These are phyloP conservation scores for Phymatocera aterrima DNA, from an alignment of 2,888 invertebrate genomes.

Conservation along the genomic window DNA sequence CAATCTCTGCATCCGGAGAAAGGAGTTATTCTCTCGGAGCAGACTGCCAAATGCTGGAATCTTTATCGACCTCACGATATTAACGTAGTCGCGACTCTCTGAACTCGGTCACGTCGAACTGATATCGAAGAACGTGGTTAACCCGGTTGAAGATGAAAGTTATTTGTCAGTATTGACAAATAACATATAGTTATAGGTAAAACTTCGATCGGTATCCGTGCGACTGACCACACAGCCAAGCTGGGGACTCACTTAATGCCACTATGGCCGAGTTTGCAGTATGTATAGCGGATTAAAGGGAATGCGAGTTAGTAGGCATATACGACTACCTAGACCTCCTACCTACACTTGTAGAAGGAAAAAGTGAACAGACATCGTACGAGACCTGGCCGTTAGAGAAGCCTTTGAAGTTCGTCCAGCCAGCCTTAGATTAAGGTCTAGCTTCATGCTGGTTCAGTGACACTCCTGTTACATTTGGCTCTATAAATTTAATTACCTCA, in stretches of 20 bases:
- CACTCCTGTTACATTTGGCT: slow-evolving; percentile 18
- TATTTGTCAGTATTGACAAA: background rate
- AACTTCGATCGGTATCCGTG: background rate
- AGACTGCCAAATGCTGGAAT: too few species aligned
- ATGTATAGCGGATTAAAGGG: slow-evolving; percentile 19
- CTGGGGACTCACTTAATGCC: slow-evolving; percentile 13
- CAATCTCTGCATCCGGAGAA: too few species aligned
- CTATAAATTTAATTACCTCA: background rate
- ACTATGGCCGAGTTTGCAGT: slow-evolving; percentile 18
- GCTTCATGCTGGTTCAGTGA: slow-evolving; percentile 36
- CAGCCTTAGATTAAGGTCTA: slow-evolving; percentile 36
- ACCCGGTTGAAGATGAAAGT: background rate
- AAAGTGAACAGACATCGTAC: slow-evolving; percentile 20
- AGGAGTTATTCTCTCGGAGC: too few species aligned
- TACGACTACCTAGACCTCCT: background rate
- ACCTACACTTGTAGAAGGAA: background rate
- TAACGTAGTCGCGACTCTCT: too few species aligned
- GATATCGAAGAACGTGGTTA: too few species aligned
- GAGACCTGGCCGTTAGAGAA: slow-evolving; percentile 31
- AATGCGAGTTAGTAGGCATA: background rate
- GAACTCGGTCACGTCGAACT: background rate
- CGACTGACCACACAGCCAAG: background rate
- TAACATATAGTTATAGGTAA: background rate
- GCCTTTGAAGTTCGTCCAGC: slow-evolving; percentile 33
- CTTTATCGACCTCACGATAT: too few species aligned